phyloP scores from a whole-genome alignment of 2,797 vertebrate genomes.

The Hemitrygon akajei region DNA sequence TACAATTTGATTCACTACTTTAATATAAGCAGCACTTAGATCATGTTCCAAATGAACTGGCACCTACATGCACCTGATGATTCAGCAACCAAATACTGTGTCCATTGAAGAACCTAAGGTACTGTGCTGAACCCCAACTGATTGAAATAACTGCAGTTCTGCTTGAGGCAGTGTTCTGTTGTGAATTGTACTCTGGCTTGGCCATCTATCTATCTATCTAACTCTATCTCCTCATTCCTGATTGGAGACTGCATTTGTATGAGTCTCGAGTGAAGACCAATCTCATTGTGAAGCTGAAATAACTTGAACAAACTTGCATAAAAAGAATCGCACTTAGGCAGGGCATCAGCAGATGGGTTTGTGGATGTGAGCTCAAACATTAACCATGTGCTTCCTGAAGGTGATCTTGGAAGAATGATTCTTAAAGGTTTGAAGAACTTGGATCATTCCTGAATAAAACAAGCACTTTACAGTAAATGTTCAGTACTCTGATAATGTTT shows the following conservation, averaged over 20 bases:
- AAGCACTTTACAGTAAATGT: not conserved
- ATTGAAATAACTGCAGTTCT: too few relatives aligned
- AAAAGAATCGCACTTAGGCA: not conserved
- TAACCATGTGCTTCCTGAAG: not conserved
- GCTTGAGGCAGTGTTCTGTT: too few relatives aligned
- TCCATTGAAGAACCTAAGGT: not conserved
- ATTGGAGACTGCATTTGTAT: not conserved
- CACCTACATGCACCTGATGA: not conserved
- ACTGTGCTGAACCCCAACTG: not conserved
- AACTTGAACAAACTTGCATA: not conserved
- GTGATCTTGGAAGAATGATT: not conserved
- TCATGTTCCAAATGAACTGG: not conserved
- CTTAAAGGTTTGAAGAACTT: not conserved
- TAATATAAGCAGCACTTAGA: not conserved
- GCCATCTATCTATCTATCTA: too few relatives aligned
- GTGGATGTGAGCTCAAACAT: not conserved
- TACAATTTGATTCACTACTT: not conserved
- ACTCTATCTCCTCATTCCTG: not conserved
- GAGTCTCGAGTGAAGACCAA: not conserved
- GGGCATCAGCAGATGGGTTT: not conserved
- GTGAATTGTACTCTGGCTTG: not conserved
- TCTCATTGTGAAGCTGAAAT: not conserved
- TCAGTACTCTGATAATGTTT: constrained; percentile 1
- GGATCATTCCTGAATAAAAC: not conserved
- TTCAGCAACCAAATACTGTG: not conserved